Evolutionary conservation across 2,797 vertebrate genomes (phyloP), one percentile per base, ranked within the genome.

Genomic region (Enteromius treurensis): DNA sequence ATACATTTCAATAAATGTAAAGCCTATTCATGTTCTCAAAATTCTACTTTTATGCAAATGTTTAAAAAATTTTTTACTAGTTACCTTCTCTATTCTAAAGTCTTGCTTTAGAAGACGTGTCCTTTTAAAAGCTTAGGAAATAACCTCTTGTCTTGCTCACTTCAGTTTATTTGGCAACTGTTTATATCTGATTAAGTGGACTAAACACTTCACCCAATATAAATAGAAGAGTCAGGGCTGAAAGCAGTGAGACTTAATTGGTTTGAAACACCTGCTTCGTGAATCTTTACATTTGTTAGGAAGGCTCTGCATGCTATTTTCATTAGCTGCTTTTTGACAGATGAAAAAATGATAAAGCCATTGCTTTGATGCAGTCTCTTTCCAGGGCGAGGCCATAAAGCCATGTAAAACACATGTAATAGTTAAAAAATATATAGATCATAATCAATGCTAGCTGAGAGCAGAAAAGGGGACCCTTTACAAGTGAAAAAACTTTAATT

Each of bases 381-480:
- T 88, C 81, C 87, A 80, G 81, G 53, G 47, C 67, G 37, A 58
- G 81, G 47, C 23, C 32, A 64, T 51, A 49, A 91, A 87, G 81
- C 83, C 82, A 86, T 73, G 84, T 82, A 89, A 85, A 78, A 91
- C 82, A 80, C 84, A 77, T 73, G 80, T 89, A 90, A 89, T 85
- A 80, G 67, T 60, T 80, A 91, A 89, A 90, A 88, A 92, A 92
- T 86, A 86, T 90, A 85, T 88, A 83, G 87, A 91, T 92, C 91
- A 90, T 87, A 88, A 92, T 91, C 76, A 89, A 83, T 77, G 85
- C 62, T 73, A 77, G 86, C 37, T 68, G 7, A 68, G 40, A 64
- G 23, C 42, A 23, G 60, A 32, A 86, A 89, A 90, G 75, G 86
- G 88, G 80, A 83, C 83, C 89, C 92, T 92, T 93, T 88, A 90